Evolutionary conservation across 2,797 vertebrate species (phyloP).

Genomic region (Leuciscus waleckii): DNA sequence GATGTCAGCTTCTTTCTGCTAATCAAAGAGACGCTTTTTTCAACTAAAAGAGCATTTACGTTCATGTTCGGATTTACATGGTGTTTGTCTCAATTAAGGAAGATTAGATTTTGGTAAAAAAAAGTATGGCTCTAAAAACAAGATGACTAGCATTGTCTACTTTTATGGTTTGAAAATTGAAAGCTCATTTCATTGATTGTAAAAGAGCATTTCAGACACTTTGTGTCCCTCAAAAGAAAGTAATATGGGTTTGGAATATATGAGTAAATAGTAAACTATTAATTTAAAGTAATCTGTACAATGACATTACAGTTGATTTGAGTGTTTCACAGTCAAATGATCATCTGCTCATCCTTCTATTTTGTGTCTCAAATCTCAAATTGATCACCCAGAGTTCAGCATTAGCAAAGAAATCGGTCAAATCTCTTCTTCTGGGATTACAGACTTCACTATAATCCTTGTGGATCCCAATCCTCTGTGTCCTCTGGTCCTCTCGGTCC

Average conservation of each 20-base stretch:
- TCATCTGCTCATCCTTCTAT: background rate
- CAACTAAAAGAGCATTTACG: background rate
- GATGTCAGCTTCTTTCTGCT: background rate
- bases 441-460: slow-evolving; percentile 1
- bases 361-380: background rate
- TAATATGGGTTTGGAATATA: background rate
- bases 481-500: background rate
- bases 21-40: background rate
- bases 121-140: background rate
- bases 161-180: background rate
- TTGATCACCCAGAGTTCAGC: background rate
- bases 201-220: background rate
- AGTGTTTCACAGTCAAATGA: background rate
- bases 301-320: background rate
- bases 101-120: background rate
- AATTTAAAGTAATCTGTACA: background rate
- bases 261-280: background rate
- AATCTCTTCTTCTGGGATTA: background rate
- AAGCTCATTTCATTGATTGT: background rate
- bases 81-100: background rate
- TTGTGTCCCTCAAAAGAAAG: background rate
- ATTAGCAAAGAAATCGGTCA: background rate
- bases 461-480: background rate
- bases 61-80: background rate
- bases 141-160: background rate